Evolutionary conservation across 2,888 invertebrate species (phyloP), one percentile per base, ranked within the genome.

Genomic region (Mystacides longicornis): DNA sequence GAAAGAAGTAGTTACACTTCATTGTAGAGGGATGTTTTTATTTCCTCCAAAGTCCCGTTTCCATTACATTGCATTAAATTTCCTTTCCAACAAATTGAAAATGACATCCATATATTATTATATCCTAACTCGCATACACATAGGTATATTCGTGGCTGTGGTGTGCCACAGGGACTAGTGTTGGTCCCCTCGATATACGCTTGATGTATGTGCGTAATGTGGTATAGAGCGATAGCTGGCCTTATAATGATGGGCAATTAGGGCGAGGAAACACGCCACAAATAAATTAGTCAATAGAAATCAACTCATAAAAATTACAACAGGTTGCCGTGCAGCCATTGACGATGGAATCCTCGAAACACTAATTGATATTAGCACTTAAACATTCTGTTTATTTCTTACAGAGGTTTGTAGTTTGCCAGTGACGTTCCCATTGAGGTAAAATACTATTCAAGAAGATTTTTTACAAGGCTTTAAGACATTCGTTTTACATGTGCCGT

Each of bases 61-160:
- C 37, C 37, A 37, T 37, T 37, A 37, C 37, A 37, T 37, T 14
- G 16, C 37, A 37, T 37, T 37, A 37, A 37, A 37, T 37, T 37
- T 37, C 37, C 37, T 37, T 7, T 37, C 37, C 37, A 37, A 37
- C 37, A 37, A 37, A 37, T 37, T 37, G 37, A 37, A 37, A 37
- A 37, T 37, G 37, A 37, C 37, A 37, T 37, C 37, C 37, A 37
- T 37, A 37, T 37, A 37, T 37, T 3, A 4, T n/a, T n/a, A n/a
- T n/a, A n/a, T n/a, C n/a, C n/a, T n/a, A n/a, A 7, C 4, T 3
- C 37, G 37, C 37, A 14, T 16, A 37, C 37, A 37, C 27, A 27
- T 27, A 27, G 27, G 27, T 37, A 37, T 16, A 37, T n/a, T n/a
- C n/a, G n/a, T n/a, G 37, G 3, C 16, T 37, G 37, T 14, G 37